Percentiles rank a stretch among this genome's conserved stretches.
phyloP scores from a whole-genome alignment of 2,888 invertebrate genomes.

The Euspilapteryx auroguttella region DNA sequence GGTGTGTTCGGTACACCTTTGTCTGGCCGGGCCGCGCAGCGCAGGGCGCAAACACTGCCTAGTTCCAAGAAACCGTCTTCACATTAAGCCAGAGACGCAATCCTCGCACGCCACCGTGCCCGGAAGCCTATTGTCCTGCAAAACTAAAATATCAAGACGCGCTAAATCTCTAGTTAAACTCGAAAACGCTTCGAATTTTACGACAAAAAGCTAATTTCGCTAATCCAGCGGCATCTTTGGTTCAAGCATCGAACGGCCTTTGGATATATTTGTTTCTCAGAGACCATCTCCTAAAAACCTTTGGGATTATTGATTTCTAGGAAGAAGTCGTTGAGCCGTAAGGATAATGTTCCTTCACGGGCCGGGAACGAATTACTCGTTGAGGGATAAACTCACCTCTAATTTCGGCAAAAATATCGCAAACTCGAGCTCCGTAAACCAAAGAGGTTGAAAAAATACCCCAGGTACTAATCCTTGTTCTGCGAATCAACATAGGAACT shows the following conservation, averaged over 20 bases:
- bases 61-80: too few relatives aligned
- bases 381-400: constrained; percentile 49
- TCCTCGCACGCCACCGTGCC: constrained; percentile 25
- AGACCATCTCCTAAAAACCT: constrained; percentile 39
- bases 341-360: constrained; percentile 46
- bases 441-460: constrained; percentile 30
- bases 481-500: too few relatives aligned
- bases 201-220: constrained; percentile 33
- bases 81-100: constrained; percentile 33
- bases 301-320: constrained; percentile 48
- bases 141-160: constrained; percentile 26
- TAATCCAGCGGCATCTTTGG: constrained; percentile 55
- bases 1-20: too few relatives aligned
- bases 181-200: constrained; percentile 46
- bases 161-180: constrained; percentile 41
- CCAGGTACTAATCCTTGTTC: too few relatives aligned
- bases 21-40: too few relatives aligned
- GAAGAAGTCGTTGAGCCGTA: constrained; percentile 40
- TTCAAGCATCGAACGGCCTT: constrained; percentile 21
- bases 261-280: constrained; percentile 44
- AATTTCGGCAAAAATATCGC: constrained; percentile 36
- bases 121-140: constrained; percentile 44
- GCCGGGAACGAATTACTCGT: constrained; percentile 47
- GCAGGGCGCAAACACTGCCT: too few relatives aligned
- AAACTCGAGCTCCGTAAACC: constrained; percentile 19